Conservation (phyloP, 2,113 vertebrate genomes). For the Monarcha castaneiventris region DNA sequence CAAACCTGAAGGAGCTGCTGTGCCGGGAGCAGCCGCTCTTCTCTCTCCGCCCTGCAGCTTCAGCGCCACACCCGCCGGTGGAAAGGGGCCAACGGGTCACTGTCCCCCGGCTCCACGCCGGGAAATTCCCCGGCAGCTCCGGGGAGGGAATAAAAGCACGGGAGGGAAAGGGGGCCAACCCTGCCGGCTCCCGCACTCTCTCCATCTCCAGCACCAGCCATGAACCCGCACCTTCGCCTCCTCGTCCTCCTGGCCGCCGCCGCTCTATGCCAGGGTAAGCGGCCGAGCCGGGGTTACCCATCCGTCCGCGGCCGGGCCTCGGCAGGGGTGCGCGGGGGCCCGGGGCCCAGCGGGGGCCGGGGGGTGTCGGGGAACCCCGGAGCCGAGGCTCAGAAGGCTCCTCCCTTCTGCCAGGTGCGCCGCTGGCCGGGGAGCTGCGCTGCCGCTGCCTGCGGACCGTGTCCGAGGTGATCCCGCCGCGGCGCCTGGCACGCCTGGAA, state of each 20-base stretch:
- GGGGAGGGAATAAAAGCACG: not conserved
- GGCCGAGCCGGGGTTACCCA: not conserved
- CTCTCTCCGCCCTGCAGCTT: not conserved
- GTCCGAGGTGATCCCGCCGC: not conserved
- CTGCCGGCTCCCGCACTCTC: not conserved
- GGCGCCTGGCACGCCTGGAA: not conserved
- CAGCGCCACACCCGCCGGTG: not conserved
- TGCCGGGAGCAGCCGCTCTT: too few relatives aligned
- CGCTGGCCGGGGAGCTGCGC: constrained; percentile 41
- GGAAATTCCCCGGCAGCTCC: not conserved
- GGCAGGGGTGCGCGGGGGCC: not conserved
- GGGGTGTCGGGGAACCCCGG: too few relatives aligned
- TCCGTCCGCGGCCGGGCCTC: not conserved
- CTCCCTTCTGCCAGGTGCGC: not conserved
- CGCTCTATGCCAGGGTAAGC: not conserved
- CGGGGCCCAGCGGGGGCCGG: too few relatives aligned
- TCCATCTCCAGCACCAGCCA: not conserved
- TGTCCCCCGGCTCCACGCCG: not conserved
- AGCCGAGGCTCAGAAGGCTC: not conserved
- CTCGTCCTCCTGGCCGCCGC: not conserved
- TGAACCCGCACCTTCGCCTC: not conserved
- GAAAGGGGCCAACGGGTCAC: not conserved
- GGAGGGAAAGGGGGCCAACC: too few relatives aligned
- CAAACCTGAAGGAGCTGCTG: not conserved
- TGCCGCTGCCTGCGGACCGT: constrained; percentile 14